phyloP scores from a whole-genome alignment of 1,140 invertebrate genomes.

The Phenacoccus solenopsis region DNA sequence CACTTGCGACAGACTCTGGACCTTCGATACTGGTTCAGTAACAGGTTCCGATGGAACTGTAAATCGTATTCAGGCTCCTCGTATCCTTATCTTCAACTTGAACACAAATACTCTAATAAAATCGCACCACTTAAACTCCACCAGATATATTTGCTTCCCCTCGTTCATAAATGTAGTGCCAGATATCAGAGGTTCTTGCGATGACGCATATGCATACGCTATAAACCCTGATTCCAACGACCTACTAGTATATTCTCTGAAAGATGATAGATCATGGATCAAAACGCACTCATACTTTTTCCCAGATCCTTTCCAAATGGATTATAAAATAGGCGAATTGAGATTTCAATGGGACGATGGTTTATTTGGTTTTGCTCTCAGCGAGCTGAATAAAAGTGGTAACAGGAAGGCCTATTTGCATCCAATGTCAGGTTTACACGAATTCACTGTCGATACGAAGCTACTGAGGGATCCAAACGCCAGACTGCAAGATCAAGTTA shows the following conservation, averaged over 20 bases:
- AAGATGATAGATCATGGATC: constrained; percentile 59
- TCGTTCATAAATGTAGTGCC: constrained; percentile 72
- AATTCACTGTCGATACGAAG: constrained; percentile 61
- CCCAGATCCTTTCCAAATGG: constrained; percentile 58
- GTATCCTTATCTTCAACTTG: constrained; percentile 58
- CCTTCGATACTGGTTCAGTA: constrained; percentile 64
- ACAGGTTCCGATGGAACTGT: constrained; percentile 27
- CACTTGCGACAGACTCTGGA: constrained; percentile 62
- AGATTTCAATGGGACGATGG: constrained; percentile 77
- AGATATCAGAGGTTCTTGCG: constrained; percentile 53
- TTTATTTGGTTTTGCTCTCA: constrained; percentile 62
- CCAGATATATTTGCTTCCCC: constrained; percentile 56
- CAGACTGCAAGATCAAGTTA: constrained; percentile 27
- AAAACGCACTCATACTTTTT: constrained; percentile 57
- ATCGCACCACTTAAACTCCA: constrained; percentile 51
- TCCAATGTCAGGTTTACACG: constrained; percentile 56
- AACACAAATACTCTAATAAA: constrained; percentile 53
- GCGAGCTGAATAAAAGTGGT: constrained; percentile 47
- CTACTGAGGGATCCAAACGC: constrained; percentile 47
- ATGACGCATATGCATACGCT: constrained; percentile 65
- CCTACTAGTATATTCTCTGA: constrained; percentile 61
- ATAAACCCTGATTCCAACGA: constrained; percentile 72
- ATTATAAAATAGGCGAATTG: constrained; percentile 33
- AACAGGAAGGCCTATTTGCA: constrained; percentile 60
- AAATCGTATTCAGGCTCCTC: neutral